A percentile compares a stretch with the other conserved stretches of the same genome.
Conservation (phyloP, 1,140 invertebrate species). For the Formica selysi region DNA sequence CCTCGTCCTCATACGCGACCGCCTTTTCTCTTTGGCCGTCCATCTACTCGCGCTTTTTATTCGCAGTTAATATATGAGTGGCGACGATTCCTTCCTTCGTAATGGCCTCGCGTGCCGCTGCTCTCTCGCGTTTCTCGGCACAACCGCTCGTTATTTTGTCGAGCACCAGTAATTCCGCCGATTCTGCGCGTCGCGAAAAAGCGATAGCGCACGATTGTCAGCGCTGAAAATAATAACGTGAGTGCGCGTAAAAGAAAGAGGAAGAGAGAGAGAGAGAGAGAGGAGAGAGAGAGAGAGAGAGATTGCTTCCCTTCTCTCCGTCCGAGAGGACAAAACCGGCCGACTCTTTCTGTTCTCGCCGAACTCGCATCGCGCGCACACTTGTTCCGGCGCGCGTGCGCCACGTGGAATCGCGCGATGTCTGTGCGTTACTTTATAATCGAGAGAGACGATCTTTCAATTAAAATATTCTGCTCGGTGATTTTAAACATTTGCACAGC, state of each 20-base stretch:
- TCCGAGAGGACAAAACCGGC: conserved; percentile 16
- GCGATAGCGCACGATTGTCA: conserved; percentile 51
- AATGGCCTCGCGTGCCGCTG: conserved; percentile 38
- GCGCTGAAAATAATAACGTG: conserved; percentile 44
- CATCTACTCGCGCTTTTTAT: conserved; percentile 23
- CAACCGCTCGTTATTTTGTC: conserved; percentile 55
- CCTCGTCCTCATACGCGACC: background rate
- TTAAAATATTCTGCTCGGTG: conserved; percentile 76
- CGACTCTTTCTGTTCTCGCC: background rate
- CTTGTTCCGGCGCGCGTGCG: background rate
- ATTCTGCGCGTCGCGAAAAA: conserved; percentile 38
- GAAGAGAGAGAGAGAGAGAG: background rate
- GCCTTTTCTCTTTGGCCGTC: background rate
- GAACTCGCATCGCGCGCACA: conserved; percentile 39
- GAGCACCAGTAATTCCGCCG: conserved; percentile 62
- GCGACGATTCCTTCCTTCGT: conserved; percentile 34
- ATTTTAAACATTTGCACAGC: conserved; percentile 67
- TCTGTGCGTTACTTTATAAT: conserved; percentile 25
- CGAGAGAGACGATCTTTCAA: conserved; percentile 69
- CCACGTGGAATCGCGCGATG: conserved; percentile 59
- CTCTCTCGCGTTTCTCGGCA: conserved; percentile 18
- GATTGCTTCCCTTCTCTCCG: background rate
- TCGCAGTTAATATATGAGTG: conserved; percentile 41
- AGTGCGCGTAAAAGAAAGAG: background rate
- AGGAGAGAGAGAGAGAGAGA: background rate